Percentiles rank a stretch among this genome's conserved stretches.
These are phyloP conservation scores for Acleris emargana DNA, from an alignment of 2,888 invertebrate species.

Conservation along the genomic window DNA sequence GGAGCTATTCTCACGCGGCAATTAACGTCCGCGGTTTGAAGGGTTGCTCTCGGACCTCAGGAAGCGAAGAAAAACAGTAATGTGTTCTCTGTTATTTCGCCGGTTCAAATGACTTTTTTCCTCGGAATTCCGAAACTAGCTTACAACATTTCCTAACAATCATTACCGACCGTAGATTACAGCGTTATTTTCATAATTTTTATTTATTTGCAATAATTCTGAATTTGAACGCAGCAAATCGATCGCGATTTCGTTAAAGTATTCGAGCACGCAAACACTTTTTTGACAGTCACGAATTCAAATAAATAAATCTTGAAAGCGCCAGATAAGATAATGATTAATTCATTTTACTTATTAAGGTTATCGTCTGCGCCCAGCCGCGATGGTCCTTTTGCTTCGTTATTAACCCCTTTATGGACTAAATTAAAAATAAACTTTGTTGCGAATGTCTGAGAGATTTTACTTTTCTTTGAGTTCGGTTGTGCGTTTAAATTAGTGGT, in stretches of 20 bases:
- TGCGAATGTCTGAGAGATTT: constrained; percentile 12
- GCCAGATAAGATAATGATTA: constrained; percentile 33
- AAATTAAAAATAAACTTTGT: constrained; percentile 34
- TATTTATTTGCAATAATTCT: background rate
- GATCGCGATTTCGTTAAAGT: constrained; percentile 1
- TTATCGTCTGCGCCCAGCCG: constrained; percentile 24
- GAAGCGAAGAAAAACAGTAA: constrained; percentile 62
- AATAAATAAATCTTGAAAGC: constrained; percentile 32
- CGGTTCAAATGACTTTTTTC: constrained; percentile 49
- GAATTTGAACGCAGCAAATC: constrained; percentile 1
- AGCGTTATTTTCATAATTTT: constrained; percentile 9
- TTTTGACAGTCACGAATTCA: constrained; percentile 33
- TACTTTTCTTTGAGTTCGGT: constrained; percentile 23
- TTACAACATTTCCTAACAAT: constrained; percentile 18
- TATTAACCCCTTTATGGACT: constrained; percentile 33
- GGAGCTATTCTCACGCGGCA: constrained; percentile 74
- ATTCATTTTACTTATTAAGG: constrained; percentile 31
- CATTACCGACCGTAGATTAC: constrained; percentile 8
- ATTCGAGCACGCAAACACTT: constrained; percentile 17
- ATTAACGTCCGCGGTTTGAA: constrained; percentile 73
- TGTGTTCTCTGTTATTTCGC: constrained; percentile 49
- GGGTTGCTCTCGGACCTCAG: constrained; percentile 71
- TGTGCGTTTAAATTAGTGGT: constrained; percentile 14
- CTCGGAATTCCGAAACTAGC: constrained; percentile 29
- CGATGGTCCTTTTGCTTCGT: constrained; percentile 25